Percentiles rank a stretch among this genome's conserved stretches.
Conservation (phyloP, 37 sponge, comb jelly and placozoan species). For the Bolinopsis microptera region DNA sequence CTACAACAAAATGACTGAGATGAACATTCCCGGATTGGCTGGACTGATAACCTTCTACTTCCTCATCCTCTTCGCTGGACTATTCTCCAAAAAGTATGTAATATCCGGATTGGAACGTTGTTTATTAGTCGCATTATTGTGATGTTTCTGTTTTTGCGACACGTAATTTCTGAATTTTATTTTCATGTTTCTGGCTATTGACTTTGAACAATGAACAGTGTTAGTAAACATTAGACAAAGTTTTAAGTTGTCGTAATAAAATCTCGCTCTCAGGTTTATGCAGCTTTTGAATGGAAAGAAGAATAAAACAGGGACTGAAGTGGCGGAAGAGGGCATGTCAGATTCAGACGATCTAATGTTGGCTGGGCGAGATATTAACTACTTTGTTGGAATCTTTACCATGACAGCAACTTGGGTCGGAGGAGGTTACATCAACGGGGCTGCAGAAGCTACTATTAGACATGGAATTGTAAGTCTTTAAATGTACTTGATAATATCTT, state of each 20-base stretch:
- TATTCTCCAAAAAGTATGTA: constrained; percentile 53
- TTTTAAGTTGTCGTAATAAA: not conserved
- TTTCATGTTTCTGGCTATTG: too few relatives aligned
- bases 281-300: too few relatives aligned
- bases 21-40: constrained; percentile 16
- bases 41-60: constrained; percentile 56
- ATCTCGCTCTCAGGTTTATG: constrained; percentile 22
- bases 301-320: not conserved
- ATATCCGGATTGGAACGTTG: too few relatives aligned
- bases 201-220: too few relatives aligned
- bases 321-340: not conserved
- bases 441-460: constrained; percentile 39
- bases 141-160: too few relatives aligned
- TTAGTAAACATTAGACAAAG: too few relatives aligned
- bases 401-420: constrained; percentile 64
- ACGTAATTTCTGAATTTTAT: too few relatives aligned
- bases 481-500: too few relatives aligned
- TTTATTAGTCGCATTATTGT: too few relatives aligned
- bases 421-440: constrained; percentile 59
- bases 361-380: constrained; percentile 58
- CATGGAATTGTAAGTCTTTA: constrained; percentile 32
- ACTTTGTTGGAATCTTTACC: constrained; percentile 55
- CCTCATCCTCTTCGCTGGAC: constrained; percentile 60
- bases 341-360: constrained; percentile 31
- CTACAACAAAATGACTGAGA: not conserved